phyloP scores from a whole-genome alignment of 1,140 invertebrate genomes.

The Pseudomyrmex flavicornis region DNA sequence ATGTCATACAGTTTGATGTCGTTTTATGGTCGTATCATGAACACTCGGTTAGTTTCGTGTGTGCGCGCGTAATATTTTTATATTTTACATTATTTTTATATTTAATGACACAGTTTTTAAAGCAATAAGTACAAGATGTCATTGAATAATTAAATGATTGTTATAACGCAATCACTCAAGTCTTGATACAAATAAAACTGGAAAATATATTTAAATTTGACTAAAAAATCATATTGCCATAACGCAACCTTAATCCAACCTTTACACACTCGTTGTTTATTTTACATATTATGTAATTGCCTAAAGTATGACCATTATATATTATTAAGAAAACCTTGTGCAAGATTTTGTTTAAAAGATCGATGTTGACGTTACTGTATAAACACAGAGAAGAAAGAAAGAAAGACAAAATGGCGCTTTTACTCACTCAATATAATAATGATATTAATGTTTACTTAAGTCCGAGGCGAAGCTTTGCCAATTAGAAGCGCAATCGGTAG shows the following conservation, averaged over 20 bases:
- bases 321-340: not conserved
- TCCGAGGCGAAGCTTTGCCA: constrained; percentile 25
- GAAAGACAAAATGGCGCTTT: not conserved
- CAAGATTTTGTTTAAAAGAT: constrained; percentile 12
- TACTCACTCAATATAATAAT: constrained; percentile 30
- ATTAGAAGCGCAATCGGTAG: constrained; percentile 18
- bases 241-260: not conserved
- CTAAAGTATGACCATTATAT: constrained; percentile 7
- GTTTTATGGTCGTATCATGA: constrained; percentile 80
- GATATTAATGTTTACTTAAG: constrained; percentile 46
- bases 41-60: constrained; percentile 79
- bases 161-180: not conserved
- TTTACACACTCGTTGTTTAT: constrained; percentile 10
- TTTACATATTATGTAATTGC: constrained; percentile 20
- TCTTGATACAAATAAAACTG: constrained; percentile 4
- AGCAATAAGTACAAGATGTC: not conserved
- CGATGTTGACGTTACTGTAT: not conserved
- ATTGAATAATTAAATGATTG: constrained; percentile 11
- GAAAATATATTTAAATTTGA: not conserved
- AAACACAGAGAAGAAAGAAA: not conserved
- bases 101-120: no score
- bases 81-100: no score
- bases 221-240: not conserved
- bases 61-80: constrained; percentile 73
- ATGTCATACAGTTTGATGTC: constrained; percentile 77